Evolutionary conservation across 1,140 invertebrate genomes (phyloP), one percentile per base, ranked within the genome.

Genomic region (Drosophila persimilis): DNA sequence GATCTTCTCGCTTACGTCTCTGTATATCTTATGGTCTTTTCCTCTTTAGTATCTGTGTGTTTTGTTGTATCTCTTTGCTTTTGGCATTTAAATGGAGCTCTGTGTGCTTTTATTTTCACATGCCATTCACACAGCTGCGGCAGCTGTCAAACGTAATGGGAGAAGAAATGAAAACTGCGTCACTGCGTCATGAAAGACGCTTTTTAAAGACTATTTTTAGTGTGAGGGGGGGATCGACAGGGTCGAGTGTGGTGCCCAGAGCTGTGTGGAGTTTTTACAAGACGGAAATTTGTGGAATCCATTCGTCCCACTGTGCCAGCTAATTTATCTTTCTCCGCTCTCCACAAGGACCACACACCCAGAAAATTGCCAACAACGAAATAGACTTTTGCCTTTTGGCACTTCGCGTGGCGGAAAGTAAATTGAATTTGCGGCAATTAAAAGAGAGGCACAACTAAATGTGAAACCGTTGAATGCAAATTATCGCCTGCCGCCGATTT

Each of bases 401-500:
- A 2, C 1, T 8, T 7, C 3, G 2, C 1, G 22, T n/a, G 58
- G 7, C 29, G 29, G 15, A 13, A 43, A 26, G 44, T 56, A 35
- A 72, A 62, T 54, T 46, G 70, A 45, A 80, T 73, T 66, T 45
- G 48, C 46, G 45, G 73, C 73, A 80, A 77, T 75, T 78, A 84
- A 57, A 66, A 75, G 48, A 70, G 64, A 59, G 66, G 67, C 71
- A 69, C 73, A 73, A 73, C 52, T 67, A 61, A 76, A 84, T 72
- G 72, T 51, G 20, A 41, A 76, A 70, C 67, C 63, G 80, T 76
- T 60, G 73, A 79, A 84, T 86, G 81, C 80, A 77, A 86, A 85
- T 80, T 62, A 63, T 52, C 56, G 64, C 51, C 72, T 66, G 70
- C 54, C 78, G 79, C 64, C 81, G 86, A 77, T 85, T 86, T 85